Evolutionary conservation across 2,888 invertebrate genomes (phyloP), one percentile per base, ranked within the genome.

Genomic region (Mythimna lalbum): DNA sequence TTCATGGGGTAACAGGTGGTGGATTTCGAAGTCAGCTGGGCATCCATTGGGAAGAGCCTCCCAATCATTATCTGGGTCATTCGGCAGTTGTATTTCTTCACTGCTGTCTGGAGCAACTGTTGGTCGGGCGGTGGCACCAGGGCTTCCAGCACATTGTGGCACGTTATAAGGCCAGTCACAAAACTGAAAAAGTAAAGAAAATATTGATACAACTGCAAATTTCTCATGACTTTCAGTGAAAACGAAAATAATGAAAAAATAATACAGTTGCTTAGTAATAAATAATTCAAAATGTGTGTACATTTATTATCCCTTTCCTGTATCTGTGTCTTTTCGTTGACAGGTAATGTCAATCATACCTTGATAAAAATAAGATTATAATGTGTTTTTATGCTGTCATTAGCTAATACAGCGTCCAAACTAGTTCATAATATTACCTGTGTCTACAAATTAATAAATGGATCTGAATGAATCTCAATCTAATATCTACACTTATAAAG

Each of bases 161-260:
- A 57, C 88, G 27, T 85, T 84, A 4, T 53, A 39, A 0, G 89
- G 88, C 86, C 87, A 88, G 60, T 90, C 89, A 33, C 90, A 90
- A 6, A 0, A 49, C 71, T 71, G 50, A 0, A 53, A 57, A n/a
- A 43, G 21, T 14, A 6, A 43, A 5, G 14, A 60, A 1, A 10
- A 19, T 27, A 2, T 27, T 31, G 31, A n/a, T 9, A n/a, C 1
- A 21, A 23, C 6, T 17, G 4, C 5, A 0, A 4, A 23, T 3
- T n/a, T 19, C 4, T 14, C 4, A 10, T 5, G 7, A 17, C 1
- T 7, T 39, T 36, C 21, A 21, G 4, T 14, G 9, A 1, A n/a
- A 36, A 21, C 4, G 17, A 33, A 33, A 5, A 31, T 10, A 19
- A 4, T 4, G 10, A 2, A 31, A 19, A 1, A 33, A 12, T 2